phyloP scores from a whole-genome alignment of 2,888 invertebrate species.

The Synergus gifuensis region DNA sequence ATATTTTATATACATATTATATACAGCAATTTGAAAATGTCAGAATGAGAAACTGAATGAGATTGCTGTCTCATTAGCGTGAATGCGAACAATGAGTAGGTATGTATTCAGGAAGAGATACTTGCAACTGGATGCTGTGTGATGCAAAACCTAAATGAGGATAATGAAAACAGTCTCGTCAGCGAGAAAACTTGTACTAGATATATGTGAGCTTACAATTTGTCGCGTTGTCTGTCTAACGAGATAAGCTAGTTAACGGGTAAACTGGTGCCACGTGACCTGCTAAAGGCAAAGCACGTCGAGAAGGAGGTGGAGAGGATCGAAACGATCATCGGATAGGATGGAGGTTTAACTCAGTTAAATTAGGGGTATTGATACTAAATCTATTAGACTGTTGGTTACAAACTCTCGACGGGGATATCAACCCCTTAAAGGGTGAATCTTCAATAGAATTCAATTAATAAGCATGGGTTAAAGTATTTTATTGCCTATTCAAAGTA shows the following conservation, averaged over 20 bases:
- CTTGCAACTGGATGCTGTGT: neutral
- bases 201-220: slow-evolving; percentile 22
- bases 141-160: slow-evolving; percentile 18
- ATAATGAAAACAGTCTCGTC: slow-evolving; percentile 27
- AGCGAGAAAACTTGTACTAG: slow-evolving; percentile 6
- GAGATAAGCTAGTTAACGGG: slow-evolving; percentile 30
- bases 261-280: slow-evolving; percentile 30
- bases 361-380: slow-evolving; percentile 26
- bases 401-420: neutral
- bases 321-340: slow-evolving; percentile 34
- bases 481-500: too few species aligned
- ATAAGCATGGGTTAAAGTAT: neutral
- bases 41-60: slow-evolving; percentile 58
- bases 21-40: too few species aligned
- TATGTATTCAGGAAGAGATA: neutral
- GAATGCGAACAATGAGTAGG: neutral
- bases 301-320: slow-evolving; percentile 2
- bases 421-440: neutral
- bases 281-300: slow-evolving; percentile 27
- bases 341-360: neutral
- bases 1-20: too few species aligned
- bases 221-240: slow-evolving; percentile 31
- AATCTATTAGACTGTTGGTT: neutral
- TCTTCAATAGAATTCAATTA: neutral
- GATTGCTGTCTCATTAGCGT: slow-evolving; percentile 53